phyloP scores from a whole-genome alignment of 2,113 vertebrate genomes.

The Cinclus mexicanus region DNA sequence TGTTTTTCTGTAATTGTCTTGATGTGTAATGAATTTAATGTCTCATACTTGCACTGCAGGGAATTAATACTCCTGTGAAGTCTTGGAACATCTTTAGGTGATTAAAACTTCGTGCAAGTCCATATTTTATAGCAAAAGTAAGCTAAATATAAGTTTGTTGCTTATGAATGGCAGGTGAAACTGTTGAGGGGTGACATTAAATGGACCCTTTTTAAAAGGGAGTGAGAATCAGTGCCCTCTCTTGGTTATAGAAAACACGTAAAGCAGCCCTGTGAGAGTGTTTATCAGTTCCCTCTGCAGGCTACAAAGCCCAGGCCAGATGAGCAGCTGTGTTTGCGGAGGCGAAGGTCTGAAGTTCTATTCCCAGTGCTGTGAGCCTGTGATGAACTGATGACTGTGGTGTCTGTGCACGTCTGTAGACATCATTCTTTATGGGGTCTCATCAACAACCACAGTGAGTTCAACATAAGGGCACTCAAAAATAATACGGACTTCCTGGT shows the following conservation, averaged over 20 bases:
- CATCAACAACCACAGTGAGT: slow-evolving; percentile 5
- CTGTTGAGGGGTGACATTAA: not conserved
- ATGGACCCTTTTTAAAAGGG: not conserved
- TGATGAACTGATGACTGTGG: slow-evolving; percentile 46
- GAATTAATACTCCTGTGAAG: slow-evolving; percentile 39
- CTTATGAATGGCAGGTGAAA: not conserved
- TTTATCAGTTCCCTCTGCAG: slow-evolving; percentile 58
- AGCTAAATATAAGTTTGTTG: not conserved
- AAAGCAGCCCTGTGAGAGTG: slow-evolving; percentile 9
- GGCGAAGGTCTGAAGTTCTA: slow-evolving; percentile 33
- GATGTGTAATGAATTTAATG: slow-evolving; percentile 57
- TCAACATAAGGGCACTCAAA: slow-evolving; percentile 38
- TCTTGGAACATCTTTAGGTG: slow-evolving; percentile 29
- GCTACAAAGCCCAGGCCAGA: slow-evolving; percentile 58
- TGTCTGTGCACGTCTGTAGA: slow-evolving; percentile 31
- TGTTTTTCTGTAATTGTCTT: slow-evolving; percentile 64
- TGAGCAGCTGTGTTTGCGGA: slow-evolving; percentile 69
- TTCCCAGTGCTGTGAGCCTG: slow-evolving; percentile 29
- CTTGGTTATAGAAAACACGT: not conserved
- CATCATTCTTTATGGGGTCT: not conserved
- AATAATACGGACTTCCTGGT: not conserved
- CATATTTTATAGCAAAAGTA: not conserved
- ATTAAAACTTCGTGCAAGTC: slow-evolving; percentile 8
- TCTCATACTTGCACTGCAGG: slow-evolving; percentile 41
- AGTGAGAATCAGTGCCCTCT: slow-evolving; percentile 26